A percentile compares a stretch with the other conserved stretches of the same genome.
phyloP scores from a whole-genome alignment of 2,797 vertebrate species.

The Hafferia zeledoni region DNA sequence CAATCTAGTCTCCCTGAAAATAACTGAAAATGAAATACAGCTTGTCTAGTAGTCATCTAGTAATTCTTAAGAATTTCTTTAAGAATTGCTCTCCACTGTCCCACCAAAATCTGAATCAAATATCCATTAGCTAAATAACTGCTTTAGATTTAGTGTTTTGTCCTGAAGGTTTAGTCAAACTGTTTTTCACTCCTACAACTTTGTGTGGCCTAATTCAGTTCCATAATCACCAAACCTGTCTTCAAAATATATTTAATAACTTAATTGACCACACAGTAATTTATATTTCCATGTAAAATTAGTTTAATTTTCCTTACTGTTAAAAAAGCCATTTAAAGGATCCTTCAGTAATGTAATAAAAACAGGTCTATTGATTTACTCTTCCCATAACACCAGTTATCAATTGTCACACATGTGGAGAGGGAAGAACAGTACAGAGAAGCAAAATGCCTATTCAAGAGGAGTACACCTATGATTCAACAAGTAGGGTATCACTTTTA shows the following conservation, averaged over 20 bases:
- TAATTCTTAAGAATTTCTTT: neutral
- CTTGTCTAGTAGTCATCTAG: neutral
- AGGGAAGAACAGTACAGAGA: neutral
- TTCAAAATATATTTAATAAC: neutral
- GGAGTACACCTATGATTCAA: neutral
- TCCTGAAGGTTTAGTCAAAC: neutral
- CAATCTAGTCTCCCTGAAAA: neutral
- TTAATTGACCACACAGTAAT: neutral
- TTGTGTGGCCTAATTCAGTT: neutral
- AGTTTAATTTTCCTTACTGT: neutral
- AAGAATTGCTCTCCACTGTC: neutral
- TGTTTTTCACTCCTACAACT: rapidly evolving
- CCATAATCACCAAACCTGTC: neutral
- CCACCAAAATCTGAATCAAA: neutral
- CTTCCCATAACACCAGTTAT: neutral
- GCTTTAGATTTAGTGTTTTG: neutral
- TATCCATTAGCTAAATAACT: neutral
- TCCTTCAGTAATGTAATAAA: neutral
- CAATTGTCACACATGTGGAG: neutral
- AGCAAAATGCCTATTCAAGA: neutral
- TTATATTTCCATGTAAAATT: neutral
- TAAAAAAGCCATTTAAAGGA: neutral
- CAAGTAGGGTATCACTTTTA: neutral
- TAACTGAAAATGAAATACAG: neutral
- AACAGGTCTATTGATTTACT: neutral